phyloP scores from a whole-genome alignment of 2,888 invertebrate species.

The Leucoma salicis region DNA sequence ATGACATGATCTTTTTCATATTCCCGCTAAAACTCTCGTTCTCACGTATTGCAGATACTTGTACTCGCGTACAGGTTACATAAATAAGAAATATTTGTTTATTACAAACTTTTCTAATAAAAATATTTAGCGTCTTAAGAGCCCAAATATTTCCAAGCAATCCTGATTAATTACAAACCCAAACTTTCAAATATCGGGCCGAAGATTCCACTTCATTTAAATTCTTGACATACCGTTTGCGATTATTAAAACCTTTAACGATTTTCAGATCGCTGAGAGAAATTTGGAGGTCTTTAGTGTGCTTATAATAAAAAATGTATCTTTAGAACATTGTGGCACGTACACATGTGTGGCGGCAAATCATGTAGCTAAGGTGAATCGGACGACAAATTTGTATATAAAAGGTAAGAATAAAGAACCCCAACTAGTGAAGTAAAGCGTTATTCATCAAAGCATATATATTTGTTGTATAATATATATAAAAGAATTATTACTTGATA shows the following conservation, averaged over 20 bases:
- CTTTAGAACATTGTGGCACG: slow-evolving; percentile 86
- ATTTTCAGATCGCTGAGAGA: slow-evolving; percentile 76
- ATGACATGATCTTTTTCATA: too few species aligned
- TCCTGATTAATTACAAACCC: neutral
- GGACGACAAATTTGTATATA: slow-evolving; percentile 86
- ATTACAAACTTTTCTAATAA: too few species aligned
- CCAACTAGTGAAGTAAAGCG: too few species aligned
- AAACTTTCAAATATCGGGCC: neutral
- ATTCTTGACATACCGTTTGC: neutral
- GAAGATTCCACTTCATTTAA: neutral
- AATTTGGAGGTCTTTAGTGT: slow-evolving; percentile 87
- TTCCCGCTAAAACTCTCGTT: too few species aligned
- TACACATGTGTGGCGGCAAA: slow-evolving; percentile 89
- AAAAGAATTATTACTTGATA: too few species aligned
- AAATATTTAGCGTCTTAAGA: neutral
- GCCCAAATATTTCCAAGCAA: neutral
- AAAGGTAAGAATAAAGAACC: too few species aligned
- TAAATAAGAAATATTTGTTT: too few species aligned
- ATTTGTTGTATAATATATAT: too few species aligned
- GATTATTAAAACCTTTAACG: neutral
- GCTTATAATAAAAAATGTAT: slow-evolving; percentile 87
- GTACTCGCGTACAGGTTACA: too few species aligned
- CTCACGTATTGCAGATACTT: too few species aligned
- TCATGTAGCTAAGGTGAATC: slow-evolving; percentile 86
- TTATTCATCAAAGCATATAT: too few species aligned